Evolutionary conservation across 2,113 vertebrate genomes (phyloP), one percentile per base, ranked within the genome.

Genomic region (Varanus salvator): DNA sequence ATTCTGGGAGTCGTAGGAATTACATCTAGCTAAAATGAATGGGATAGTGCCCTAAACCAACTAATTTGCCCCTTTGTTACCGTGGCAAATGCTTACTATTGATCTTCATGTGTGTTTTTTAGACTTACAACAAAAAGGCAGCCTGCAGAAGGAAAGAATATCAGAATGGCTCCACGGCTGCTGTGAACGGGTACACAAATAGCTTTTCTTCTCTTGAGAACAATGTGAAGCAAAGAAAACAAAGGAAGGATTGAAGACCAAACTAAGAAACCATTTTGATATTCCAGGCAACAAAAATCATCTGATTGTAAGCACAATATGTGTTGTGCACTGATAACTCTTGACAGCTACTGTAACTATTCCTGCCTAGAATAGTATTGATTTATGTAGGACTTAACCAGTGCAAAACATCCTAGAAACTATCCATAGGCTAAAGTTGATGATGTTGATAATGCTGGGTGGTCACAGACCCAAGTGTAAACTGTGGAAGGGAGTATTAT

Each of bases 121-220:
- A 99, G 99, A 99, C 99, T n/a, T 99, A 99, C 97, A 98, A 98
- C 94, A 99, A 98, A 96, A 97, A 97, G 84, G 96, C 96, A 0
- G 89, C 94, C 66, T 98, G 97, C 27, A 95, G 93, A 92, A 98
- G 97, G 96, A 98, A 97, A 97, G 98, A 98, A 85, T 97, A 97
- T 87, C 97, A 97, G 96, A 98, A 99, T 0, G 98, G 98, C 68
- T 98, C 97, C 2, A 52, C 89, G 19, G 86, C 94, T 54, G 94
- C 98, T 3, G 95, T 91, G 54, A 99, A 99, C 0, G 98, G 98
- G 85, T 98, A 99, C 88, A 96, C 96, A 91, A 98, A 98, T 80
- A 97, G 98, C 90, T 97, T 97, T 83, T 95, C 97, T 80, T 94
- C 97, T 78, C 91, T 91, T 91, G 98, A 98, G 80, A 95, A 92